Evolutionary conservation across 2,113 vertebrate genomes (phyloP), one percentile per base, ranked within the genome.

Genomic region (Sardina pilchardus): DNA sequence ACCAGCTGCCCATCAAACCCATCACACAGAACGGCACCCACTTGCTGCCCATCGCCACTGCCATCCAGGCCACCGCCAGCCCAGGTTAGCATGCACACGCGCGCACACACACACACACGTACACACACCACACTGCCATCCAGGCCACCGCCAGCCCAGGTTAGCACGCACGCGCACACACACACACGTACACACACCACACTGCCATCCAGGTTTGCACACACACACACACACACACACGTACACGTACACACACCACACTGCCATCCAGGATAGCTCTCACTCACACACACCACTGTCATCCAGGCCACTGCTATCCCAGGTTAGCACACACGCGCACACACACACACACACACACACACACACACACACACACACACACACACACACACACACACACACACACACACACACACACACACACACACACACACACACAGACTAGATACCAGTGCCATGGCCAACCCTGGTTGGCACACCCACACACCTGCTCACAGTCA

Each of bases 1-100:
- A 99, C 96, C 98, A 99, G 96, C 96, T 99, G 91, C 98, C 98
- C 24, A 96, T 99, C 83, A 98, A 97, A 94, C 93, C 98, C 88
- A 97, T 99, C 86, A 96, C 96, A 0, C 98, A 99, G 91, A 99
- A 99, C 0, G 98, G 98, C 88, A 97, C 96, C 82, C 97, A 99
- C 84, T 92, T 97, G 91, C 90, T 96, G 82, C 96, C 96, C 0
- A 89, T 97, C 90, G 96, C 97, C 92, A 93, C 97, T 39, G 95
- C 96, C 30, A 93, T 96, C 87, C 96, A 97, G 81, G 96, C 36
- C 95, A 93, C 71, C 85, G 91, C 90, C 92, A 96, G 89, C 45
- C 90, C 94, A 39, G 97, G 97, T 97, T 92, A 83, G 94, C 14
- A 16, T 30, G 6, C 12, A 30, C 12, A 43, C 45, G 14, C 24